These are phyloP conservation scores for Teleogryllus oceanicus DNA, from an alignment of 2,888 invertebrate species.

Conservation along the genomic window DNA sequence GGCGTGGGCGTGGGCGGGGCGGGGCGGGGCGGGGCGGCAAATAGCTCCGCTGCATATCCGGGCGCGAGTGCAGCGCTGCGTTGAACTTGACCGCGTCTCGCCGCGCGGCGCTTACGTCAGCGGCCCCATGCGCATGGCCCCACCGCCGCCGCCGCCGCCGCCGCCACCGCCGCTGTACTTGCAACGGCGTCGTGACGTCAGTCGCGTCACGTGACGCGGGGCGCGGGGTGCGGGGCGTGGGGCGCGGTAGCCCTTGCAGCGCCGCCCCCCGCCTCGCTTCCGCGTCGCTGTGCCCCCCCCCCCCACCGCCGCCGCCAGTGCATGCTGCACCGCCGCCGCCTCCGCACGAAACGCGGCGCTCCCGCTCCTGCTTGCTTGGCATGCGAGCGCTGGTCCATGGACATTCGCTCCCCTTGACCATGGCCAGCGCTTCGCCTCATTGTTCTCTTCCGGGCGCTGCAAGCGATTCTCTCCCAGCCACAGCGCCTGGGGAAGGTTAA, in stretches of 20 bases:
- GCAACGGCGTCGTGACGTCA: background rate
- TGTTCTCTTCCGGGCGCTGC: too few relatives aligned
- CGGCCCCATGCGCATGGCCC: background rate
- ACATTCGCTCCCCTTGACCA: background rate
- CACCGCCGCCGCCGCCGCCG: background rate
- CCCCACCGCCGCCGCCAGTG: too few relatives aligned
- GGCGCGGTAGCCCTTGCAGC: too few relatives aligned
- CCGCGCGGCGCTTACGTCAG: background rate
- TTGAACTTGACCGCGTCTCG: background rate
- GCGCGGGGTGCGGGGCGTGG: background rate
- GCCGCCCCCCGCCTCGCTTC: too few relatives aligned
- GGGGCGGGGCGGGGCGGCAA: too few relatives aligned
- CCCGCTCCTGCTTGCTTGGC: background rate
- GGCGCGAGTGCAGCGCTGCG: background rate
- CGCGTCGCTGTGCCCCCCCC: too few relatives aligned
- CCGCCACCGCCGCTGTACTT: background rate
- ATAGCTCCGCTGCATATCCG: too few relatives aligned
- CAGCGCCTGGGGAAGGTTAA: too few relatives aligned
- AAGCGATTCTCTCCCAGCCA: too few relatives aligned
- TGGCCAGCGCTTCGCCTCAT: background rate
- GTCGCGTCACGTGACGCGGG: background rate
- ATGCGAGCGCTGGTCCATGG: background rate
- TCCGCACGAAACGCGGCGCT: background rate
- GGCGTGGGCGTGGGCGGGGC: too few relatives aligned
- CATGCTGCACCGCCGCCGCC: too few relatives aligned